Percentiles rank a stretch among this genome's conserved stretches.
These are phyloP conservation scores for Morpho achilles DNA, from an alignment of 2,888 invertebrate species.

Conservation along the genomic window DNA sequence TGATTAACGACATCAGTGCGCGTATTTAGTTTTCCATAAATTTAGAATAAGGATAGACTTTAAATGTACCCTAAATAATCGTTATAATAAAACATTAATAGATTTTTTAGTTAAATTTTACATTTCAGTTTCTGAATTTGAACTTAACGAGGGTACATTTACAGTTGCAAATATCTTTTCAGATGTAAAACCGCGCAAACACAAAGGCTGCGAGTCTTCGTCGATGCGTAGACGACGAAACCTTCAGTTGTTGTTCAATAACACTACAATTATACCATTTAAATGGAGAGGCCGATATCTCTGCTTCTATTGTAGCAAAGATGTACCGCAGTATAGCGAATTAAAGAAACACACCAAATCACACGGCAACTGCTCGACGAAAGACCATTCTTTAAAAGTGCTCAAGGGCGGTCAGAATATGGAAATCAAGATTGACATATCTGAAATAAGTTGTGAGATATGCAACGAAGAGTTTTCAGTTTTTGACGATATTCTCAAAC, in stretches of 20 bases:
- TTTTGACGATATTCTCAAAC: conserved; percentile 49
- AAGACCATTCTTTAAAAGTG: conserved; percentile 63
- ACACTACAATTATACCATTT: conserved; percentile 65
- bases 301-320: conserved; percentile 69
- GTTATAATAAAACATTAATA: not conserved
- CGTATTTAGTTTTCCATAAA: not conserved
- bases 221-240: conserved; percentile 66
- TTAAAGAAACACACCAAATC: conserved; percentile 58
- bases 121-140: conserved; percentile 12
- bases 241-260: conserved; percentile 67
- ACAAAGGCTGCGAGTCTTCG: conserved; percentile 57
- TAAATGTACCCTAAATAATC: conserved; percentile 35
- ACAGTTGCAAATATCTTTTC: conserved; percentile 58
- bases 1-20: too few species aligned
- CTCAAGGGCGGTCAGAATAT: conserved; percentile 67
- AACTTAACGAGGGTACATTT: conserved; percentile 59
- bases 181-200: conserved; percentile 61
- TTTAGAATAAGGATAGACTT: conserved; percentile 21
- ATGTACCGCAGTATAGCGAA: conserved; percentile 52
- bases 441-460: conserved; percentile 54
- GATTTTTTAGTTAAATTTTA: conserved; percentile 11
- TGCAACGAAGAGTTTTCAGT: conserved; percentile 46
- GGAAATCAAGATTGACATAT: conserved; percentile 70
- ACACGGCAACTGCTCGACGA: conserved; percentile 59
- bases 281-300: conserved; percentile 73